Evolutionary conservation across 2,113 vertebrate genomes (phyloP).

Genomic region (Ancistrus triradiatus): DNA sequence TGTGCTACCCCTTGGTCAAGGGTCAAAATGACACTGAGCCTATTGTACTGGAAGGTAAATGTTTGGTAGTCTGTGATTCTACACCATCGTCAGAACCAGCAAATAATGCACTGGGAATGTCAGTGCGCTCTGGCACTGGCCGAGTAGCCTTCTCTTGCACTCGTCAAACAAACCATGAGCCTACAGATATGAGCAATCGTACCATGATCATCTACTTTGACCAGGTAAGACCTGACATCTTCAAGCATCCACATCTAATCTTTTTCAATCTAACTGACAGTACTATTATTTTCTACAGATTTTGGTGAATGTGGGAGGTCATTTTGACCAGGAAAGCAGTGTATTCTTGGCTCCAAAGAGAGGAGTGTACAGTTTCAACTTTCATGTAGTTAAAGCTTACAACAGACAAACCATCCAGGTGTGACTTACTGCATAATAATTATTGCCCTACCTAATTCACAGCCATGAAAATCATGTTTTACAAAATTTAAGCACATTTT

Average conservation of each 20-base stretch:
- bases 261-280: not conserved
- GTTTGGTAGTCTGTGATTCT: constrained; percentile 75
- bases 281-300: constrained; percentile 59
- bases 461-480: too few relatives aligned
- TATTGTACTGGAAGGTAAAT: constrained; percentile 74
- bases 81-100: constrained; percentile 70
- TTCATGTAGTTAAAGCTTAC: constrained; percentile 86
- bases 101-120: constrained; percentile 71
- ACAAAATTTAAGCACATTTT: not conserved
- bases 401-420: constrained; percentile 87
- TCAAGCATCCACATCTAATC: not conserved
- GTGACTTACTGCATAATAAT: not conserved
- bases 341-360: constrained; percentile 78
- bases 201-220: constrained; percentile 80
- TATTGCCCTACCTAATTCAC: too few relatives aligned
- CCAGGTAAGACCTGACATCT: constrained; percentile 55
- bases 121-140: constrained; percentile 68
- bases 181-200: constrained; percentile 76
- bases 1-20: constrained; percentile 53
- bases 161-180: constrained; percentile 76
- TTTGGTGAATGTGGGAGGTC: constrained; percentile 78
- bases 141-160: constrained; percentile 74
- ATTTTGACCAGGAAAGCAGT: constrained; percentile 80
- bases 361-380: constrained; percentile 85
- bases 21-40: constrained; percentile 77